These are phyloP conservation scores for Agrotis ipsilon DNA, from an alignment of 2,888 invertebrate species.

Conservation along the genomic window DNA sequence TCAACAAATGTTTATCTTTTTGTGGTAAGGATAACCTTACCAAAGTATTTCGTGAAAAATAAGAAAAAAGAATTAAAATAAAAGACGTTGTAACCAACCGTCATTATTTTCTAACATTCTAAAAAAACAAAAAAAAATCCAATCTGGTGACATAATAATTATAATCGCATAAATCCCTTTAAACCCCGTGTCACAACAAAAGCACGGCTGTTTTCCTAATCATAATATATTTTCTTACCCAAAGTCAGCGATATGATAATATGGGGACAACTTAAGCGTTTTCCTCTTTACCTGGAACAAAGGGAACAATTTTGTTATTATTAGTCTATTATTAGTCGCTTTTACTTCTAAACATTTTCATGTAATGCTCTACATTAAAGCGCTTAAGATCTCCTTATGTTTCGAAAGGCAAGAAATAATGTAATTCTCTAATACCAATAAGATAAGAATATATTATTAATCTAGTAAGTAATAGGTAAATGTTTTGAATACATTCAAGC, in stretches of 20 bases:
- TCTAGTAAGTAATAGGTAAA: neutral
- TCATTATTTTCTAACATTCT: neutral
- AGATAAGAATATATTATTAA: neutral
- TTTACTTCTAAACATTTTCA: conserved; percentile 33
- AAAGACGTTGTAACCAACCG: neutral
- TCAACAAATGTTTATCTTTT: too few species aligned
- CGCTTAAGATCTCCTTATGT: conserved; percentile 10
- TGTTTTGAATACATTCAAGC: neutral
- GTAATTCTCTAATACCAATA: neutral
- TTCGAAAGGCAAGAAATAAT: neutral
- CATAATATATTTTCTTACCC: conserved; percentile 66
- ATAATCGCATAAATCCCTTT: conserved; percentile 25
- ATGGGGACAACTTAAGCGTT: conserved; percentile 52
- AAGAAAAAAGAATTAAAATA: too few species aligned
- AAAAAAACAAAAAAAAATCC: neutral
- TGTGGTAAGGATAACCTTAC: too few species aligned
- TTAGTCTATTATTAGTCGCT: conserved; percentile 26
- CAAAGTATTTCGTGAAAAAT: too few species aligned
- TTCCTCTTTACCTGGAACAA: conserved; percentile 66
- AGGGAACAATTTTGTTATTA: conserved; percentile 56
- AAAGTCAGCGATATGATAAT: conserved; percentile 65
- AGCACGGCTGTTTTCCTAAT: conserved; percentile 45
- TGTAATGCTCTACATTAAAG: conserved; percentile 25
- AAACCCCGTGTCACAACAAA: conserved; percentile 37
- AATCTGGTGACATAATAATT: conserved; percentile 6